Evolutionary conservation across 2,113 vertebrate species (phyloP).

Genomic region (Ancistrus triradiatus): DNA sequence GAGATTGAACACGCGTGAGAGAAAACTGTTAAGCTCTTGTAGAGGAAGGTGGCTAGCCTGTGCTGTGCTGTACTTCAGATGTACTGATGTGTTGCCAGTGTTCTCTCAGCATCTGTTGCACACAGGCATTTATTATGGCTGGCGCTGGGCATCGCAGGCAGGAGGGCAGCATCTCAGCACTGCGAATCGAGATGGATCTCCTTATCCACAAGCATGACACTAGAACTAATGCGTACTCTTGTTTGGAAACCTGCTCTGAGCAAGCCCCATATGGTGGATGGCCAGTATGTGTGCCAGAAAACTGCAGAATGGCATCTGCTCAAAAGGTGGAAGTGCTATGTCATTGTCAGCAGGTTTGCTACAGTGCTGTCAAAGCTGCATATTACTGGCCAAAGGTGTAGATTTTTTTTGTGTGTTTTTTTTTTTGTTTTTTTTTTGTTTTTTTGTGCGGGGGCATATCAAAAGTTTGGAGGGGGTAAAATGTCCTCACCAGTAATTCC

Average conservation of each 20-base stretch:
- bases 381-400: too few relatives aligned
- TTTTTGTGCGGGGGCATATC: too few relatives aligned
- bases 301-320: slow-evolving; percentile 21
- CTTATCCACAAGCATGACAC: slow-evolving; percentile 49
- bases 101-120: slow-evolving; percentile 64
- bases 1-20: slow-evolving; percentile 20
- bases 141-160: slow-evolving; percentile 51
- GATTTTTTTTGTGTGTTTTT: too few relatives aligned
- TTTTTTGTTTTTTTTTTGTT: too few relatives aligned
- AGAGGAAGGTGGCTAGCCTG: not conserved
- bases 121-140: slow-evolving; percentile 59
- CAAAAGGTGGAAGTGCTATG: too few relatives aligned
- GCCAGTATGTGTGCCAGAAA: slow-evolving; percentile 22
- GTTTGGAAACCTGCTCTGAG: slow-evolving; percentile 37
- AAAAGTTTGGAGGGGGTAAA: too few relatives aligned
- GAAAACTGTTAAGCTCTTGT: not conserved
- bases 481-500: too few relatives aligned
- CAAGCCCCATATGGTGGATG: slow-evolving; percentile 26
- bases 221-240: slow-evolving; percentile 39
- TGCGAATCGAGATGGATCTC: slow-evolving; percentile 58
- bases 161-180: slow-evolving; percentile 38
- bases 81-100: slow-evolving; percentile 55
- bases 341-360: too few relatives aligned
- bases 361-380: too few relatives aligned
- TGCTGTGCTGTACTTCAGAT: slow-evolving; percentile 28